phyloP scores from a whole-genome alignment of 2,113 vertebrate genomes.

The Rafetus swinhoei region DNA sequence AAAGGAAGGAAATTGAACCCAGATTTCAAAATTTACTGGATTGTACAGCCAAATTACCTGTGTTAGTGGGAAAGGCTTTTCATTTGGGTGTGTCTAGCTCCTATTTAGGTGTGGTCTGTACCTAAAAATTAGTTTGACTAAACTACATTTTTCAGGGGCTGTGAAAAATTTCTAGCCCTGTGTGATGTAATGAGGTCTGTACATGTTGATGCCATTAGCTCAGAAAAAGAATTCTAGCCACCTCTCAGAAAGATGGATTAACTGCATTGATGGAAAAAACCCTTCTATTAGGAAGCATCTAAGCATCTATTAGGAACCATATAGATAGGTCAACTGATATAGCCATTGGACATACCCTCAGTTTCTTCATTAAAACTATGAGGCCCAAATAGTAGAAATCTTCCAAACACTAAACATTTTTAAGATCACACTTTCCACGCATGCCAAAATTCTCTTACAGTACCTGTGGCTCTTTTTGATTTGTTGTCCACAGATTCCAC shows the following conservation, averaged over 20 bases:
- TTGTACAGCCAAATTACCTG: background rate
- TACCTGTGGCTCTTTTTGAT: background rate
- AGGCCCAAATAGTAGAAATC: background rate
- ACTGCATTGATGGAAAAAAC: background rate
- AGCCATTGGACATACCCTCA: background rate
- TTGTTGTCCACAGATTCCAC: background rate
- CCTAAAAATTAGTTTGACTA: background rate
- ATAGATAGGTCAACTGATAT: background rate
- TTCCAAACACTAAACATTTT: background rate
- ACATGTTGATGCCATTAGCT: background rate
- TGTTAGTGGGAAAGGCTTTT: background rate
- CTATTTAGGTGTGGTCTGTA: background rate
- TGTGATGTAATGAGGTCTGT: background rate
- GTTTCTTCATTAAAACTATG: background rate
- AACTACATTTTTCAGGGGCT: background rate
- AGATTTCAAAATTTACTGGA: background rate
- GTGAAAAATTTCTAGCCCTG: background rate
- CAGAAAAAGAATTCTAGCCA: background rate
- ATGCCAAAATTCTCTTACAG: fast-evolving
- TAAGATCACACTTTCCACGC: background rate
- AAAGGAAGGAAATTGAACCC: background rate
- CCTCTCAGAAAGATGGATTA: background rate
- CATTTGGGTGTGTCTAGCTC: background rate
- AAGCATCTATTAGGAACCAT: background rate
- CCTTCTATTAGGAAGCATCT: background rate